phyloP scores from a whole-genome alignment of 1,140 invertebrate species.

The Pemphigus obesinymphae region DNA sequence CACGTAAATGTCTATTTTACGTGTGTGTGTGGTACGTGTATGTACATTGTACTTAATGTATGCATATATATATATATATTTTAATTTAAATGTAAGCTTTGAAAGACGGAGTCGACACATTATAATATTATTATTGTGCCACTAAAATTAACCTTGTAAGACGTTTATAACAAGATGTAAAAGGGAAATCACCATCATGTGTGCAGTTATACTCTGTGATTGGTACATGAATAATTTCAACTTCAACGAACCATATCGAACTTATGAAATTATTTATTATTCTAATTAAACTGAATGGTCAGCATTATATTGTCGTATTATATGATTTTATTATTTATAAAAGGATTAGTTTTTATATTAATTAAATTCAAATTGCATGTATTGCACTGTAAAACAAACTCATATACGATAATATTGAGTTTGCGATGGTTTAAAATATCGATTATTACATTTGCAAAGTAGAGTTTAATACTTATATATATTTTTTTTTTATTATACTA shows the following conservation, averaged over 20 bases:
- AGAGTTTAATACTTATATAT: not conserved
- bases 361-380: not conserved
- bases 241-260: conserved; percentile 8
- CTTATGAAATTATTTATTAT: conserved; percentile 17
- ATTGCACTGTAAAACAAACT: not conserved
- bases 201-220: not conserved
- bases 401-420: too few relatives aligned
- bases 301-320: not conserved
- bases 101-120: not conserved
- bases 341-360: not conserved
- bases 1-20: not conserved
- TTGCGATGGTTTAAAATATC: not conserved
- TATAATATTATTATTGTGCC: not conserved
- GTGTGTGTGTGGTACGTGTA: too few relatives aligned
- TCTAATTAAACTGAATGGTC: not conserved
- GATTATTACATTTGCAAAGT: not conserved
- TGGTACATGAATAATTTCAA: not conserved
- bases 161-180: conserved; percentile 9
- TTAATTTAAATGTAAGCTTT: conserved; percentile 12
- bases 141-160: conserved; percentile 22
- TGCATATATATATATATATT: not conserved
- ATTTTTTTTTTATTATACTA: not conserved
- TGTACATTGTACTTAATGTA: not conserved
- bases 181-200: conserved; percentile 15
- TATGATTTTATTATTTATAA: not conserved